Conservation (phyloP, 2,888 invertebrate genomes). For the Mythimna ferrago region DNA sequence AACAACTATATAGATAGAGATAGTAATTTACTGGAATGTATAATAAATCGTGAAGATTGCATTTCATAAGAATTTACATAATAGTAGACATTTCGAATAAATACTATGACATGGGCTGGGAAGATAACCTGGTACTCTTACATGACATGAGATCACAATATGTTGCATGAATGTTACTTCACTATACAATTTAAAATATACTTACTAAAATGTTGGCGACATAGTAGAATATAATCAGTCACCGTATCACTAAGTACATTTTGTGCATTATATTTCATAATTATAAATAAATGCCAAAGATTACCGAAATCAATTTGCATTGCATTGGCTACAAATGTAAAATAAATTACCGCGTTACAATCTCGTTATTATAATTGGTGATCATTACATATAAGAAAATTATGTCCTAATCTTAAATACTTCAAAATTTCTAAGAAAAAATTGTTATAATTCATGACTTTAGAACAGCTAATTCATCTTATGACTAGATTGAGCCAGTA, state of each 20-base stretch:
- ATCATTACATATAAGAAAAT: slow-evolving; percentile 77
- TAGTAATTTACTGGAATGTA: slow-evolving; percentile 86
- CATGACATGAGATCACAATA: slow-evolving; percentile 86
- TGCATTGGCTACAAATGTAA: slow-evolving; percentile 75
- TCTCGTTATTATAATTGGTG: slow-evolving; percentile 77
- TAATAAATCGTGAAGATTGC: slow-evolving; percentile 75
- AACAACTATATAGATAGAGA: slow-evolving; percentile 78
- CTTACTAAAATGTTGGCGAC: slow-evolving; percentile 77
- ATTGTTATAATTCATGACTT: slow-evolving; percentile 81
- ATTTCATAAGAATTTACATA: slow-evolving; percentile 76
- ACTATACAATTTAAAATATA: slow-evolving; percentile 76
- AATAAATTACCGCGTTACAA: slow-evolving; percentile 79
- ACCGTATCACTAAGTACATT: slow-evolving; percentile 87
- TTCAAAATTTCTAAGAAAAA: slow-evolving; percentile 84
- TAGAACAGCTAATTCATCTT: slow-evolving; percentile 89
- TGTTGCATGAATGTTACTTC: slow-evolving; percentile 79
- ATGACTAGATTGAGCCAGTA: slow-evolving; percentile 91
- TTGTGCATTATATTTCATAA: slow-evolving; percentile 84
- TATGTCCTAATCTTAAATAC: slow-evolving; percentile 80
- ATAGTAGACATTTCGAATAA: slow-evolving; percentile 72
- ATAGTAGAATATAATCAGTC: slow-evolving; percentile 72
- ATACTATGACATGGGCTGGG: slow-evolving; percentile 73
- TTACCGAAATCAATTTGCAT: slow-evolving; percentile 80
- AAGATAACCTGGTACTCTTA: slow-evolving; percentile 77
- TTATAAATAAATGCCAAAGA: slow-evolving; percentile 85